phyloP scores from a whole-genome alignment of 2,888 invertebrate genomes.

The Pterostichus niger region DNA sequence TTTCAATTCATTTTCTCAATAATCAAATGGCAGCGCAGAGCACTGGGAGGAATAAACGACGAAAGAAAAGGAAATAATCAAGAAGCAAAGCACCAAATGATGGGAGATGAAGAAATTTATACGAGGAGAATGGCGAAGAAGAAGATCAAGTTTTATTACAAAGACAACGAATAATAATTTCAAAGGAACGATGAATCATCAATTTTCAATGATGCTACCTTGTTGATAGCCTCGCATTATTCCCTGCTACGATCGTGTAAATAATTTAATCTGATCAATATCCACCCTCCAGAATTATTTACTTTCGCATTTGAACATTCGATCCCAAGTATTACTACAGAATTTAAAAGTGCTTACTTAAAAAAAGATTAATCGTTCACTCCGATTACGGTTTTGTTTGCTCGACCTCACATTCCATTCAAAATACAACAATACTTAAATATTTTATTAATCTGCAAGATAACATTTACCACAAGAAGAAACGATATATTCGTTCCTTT shows the following conservation, averaged over 20 bases:
- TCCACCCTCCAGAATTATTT: slow-evolving; percentile 25
- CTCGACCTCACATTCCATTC: no score
- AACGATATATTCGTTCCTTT: no score
- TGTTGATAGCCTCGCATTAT: slow-evolving; percentile 48
- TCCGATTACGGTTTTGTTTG: no score
- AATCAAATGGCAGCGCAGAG: slow-evolving; percentile 58
- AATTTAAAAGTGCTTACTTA: not conserved
- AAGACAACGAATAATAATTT: slow-evolving; percentile 43
- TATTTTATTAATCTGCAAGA: no score
- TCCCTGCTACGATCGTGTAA: slow-evolving; percentile 23
- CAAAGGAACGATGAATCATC: slow-evolving; percentile 27
- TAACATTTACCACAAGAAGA: no score
- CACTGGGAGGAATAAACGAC: slow-evolving; percentile 25
- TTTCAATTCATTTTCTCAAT: slow-evolving; percentile 63
- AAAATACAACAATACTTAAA: no score
- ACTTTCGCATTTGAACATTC: not conserved
- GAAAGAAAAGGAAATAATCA: slow-evolving; percentile 53
- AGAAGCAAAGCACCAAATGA: slow-evolving; percentile 49
- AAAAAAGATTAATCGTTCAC: not conserved
- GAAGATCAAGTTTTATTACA: slow-evolving; percentile 36
- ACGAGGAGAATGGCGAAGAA: slow-evolving; percentile 3
- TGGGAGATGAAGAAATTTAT: slow-evolving; percentile 50
- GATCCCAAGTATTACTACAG: not conserved
- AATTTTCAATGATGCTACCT: slow-evolving; percentile 46
- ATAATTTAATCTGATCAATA: slow-evolving; percentile 52